Base-by-base conservation (phyloP, 1,140 invertebrate species). In the Panagrolaimus sp. region DNA sequence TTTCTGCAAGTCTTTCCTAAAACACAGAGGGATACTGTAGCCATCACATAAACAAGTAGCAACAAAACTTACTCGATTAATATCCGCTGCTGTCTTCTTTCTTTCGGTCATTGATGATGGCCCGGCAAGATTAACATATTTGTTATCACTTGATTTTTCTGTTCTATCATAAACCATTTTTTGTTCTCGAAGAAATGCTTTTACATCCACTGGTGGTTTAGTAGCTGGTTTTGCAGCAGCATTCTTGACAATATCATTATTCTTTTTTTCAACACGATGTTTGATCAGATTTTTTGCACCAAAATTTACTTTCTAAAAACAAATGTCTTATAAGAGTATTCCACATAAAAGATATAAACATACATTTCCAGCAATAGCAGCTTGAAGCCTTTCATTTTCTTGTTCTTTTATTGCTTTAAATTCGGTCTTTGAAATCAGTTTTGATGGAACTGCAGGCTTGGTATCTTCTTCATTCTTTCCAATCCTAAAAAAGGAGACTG, bases 101-200 rank as follows among this genome's bases (percentile, higher is more conserved):
- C n/a, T n/a, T 20, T 57, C 51, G 4, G 13, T 20, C 4, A 16
- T 57, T 57, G 20, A 11, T 11, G 51, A 27, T 20, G n/a, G n/a
- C n/a, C 51, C 51, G 11, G 9, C 11, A 16, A 57, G 31, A 38
- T 38, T 38, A 38, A 38, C 31, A 38, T 4, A 38, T 38, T 38
- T 38, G 2, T 7, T 5, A 57, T 57, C 51, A 11, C 51, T 27
- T 1, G 31, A 38, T 38, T 38, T 13, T 27, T 11, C 51, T 13
- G n/a, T 57, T 27, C 9, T 20, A 57, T 20, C 51, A 20, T 20
- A 20, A 5, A 1, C 11, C 11, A 25, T 9, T 16, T 57, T 57
- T 13, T 57, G 51, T 25, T 57, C 51, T 9, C 51, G 51, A 20
- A 57, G 20, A 23, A 57, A 57, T n/a, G 51, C 51, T 20, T 57